These are phyloP conservation scores for Aphaenogaster ashmeadi DNA, from an alignment of 1,140 invertebrate species.

Conservation along the genomic window DNA sequence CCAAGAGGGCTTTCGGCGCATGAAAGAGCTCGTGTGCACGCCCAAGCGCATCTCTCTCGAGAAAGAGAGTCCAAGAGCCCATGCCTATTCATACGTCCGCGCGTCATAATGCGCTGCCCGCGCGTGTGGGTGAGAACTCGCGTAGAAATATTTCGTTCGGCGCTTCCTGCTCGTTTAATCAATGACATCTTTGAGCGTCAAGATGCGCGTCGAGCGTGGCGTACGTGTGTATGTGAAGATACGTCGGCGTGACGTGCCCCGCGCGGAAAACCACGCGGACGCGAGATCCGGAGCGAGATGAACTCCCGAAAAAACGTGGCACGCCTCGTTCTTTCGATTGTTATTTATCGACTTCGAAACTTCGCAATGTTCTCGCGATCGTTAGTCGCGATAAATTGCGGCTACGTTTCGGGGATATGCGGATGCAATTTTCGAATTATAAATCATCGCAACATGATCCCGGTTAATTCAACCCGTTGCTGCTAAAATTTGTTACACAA, in stretches of 20 bases:
- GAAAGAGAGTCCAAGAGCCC: conserved; percentile 64
- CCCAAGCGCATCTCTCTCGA: conserved; percentile 71
- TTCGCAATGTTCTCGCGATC: background rate
- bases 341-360: conserved; percentile 40
- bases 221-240: background rate
- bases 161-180: conserved; percentile 80
- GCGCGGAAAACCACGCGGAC: conserved; percentile 42
- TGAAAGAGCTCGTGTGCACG: conserved; percentile 73
- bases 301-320: background rate
- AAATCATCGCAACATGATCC: conserved; percentile 42
- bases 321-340: conserved; percentile 37
- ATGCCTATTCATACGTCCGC: conserved; percentile 70
- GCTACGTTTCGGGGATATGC: background rate
- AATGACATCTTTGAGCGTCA: conserved; percentile 79
- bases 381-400: conserved; percentile 43
- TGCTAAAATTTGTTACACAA: conserved; percentile 16
- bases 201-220: conserved; percentile 66
- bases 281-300: background rate
- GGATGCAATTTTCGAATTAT: conserved; percentile 50
- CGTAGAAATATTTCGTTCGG: conserved; percentile 70
- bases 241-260: background rate
- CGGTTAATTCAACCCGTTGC: conserved; percentile 43
- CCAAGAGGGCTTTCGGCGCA: conserved; percentile 63
- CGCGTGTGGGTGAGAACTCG: conserved; percentile 74
- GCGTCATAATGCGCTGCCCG: conserved; percentile 68